phyloP scores from a whole-genome alignment of 2,888 invertebrate species.

The Tetropium fuscum region DNA sequence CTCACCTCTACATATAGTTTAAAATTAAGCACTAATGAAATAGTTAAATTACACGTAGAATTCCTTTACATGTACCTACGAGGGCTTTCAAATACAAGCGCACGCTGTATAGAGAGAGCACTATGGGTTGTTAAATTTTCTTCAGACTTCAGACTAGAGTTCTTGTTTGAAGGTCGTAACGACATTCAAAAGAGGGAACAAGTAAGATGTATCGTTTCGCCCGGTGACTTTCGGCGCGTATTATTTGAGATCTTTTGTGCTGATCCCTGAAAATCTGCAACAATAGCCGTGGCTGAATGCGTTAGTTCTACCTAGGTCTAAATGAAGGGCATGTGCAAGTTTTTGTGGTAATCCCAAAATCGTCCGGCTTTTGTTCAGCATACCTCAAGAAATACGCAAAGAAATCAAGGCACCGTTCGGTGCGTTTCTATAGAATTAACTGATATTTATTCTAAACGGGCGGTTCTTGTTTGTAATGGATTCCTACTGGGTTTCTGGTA shows the following conservation, averaged over 20 bases:
- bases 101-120: no score
- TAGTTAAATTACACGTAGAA: no score
- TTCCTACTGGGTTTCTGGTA: background rate
- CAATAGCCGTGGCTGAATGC: slow-evolving; percentile 42
- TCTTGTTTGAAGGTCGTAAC: no score
- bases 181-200: slow-evolving; percentile 33
- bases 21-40: no score
- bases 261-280: slow-evolving; percentile 41
- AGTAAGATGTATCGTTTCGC: slow-evolving; percentile 34
- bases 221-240: slow-evolving; percentile 28
- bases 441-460: slow-evolving; percentile 27
- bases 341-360: slow-evolving; percentile 26
- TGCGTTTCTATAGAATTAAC: slow-evolving; percentile 16
- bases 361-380: slow-evolving; percentile 19
- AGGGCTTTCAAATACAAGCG: no score
- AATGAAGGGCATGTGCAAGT: slow-evolving; percentile 46
- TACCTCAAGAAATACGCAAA: slow-evolving; percentile 21
- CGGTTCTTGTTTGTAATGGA: slow-evolving; percentile 20
- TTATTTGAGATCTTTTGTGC: slow-evolving; percentile 27
- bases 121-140: no score
- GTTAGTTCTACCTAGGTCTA: slow-evolving; percentile 37
- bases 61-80: no score
- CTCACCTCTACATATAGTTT: no score
- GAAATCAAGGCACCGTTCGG: slow-evolving; percentile 3
- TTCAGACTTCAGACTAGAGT: no score